Percentiles rank a stretch among this genome's conserved stretches.
phyloP scores from a whole-genome alignment of 2,113 vertebrate species.

The Synodontis membranacea region DNA sequence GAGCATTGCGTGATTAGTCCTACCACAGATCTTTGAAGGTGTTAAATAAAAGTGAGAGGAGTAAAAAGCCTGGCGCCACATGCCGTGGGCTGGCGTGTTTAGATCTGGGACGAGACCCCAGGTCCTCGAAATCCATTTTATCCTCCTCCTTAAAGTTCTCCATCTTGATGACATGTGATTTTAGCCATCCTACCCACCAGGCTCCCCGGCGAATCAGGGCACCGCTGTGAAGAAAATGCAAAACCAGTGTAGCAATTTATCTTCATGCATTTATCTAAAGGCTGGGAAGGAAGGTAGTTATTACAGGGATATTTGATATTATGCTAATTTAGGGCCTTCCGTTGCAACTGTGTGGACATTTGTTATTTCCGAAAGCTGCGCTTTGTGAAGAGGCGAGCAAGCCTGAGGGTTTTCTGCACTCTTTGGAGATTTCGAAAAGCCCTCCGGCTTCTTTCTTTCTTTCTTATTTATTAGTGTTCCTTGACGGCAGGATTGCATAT shows the following conservation, averaged over 20 bases:
- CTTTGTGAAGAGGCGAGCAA: slow-evolving; percentile 10
- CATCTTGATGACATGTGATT: slow-evolving; percentile 89
- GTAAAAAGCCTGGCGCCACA: slow-evolving; percentile 6
- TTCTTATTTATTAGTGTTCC: neutral
- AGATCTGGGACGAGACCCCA: slow-evolving; percentile 67
- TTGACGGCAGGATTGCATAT: neutral
- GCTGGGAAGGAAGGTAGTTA: slow-evolving; percentile 78
- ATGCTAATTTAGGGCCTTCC: slow-evolving; percentile 83
- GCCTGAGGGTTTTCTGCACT: slow-evolving; percentile 4
- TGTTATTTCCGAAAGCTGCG: slow-evolving; percentile 70
- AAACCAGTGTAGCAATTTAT: slow-evolving; percentile 84
- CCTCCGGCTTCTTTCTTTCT: neutral
- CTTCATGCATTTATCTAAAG: slow-evolving; percentile 87
- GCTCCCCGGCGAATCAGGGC: slow-evolving; percentile 61
- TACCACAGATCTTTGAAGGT: slow-evolving; percentile 17
- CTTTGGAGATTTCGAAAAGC: slow-evolving; percentile 25
- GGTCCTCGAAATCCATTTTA: slow-evolving; percentile 84
- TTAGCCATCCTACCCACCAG: slow-evolving; percentile 50
- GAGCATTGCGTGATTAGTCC: slow-evolving; percentile 36
- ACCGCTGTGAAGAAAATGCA: slow-evolving; percentile 82
- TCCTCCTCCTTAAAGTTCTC: slow-evolving; percentile 80
- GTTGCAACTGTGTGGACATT: slow-evolving; percentile 75
- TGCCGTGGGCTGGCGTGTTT: slow-evolving; percentile 37
- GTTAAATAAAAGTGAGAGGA: slow-evolving; percentile 42
- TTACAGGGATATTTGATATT: slow-evolving; percentile 84